A percentile compares a stretch with the other conserved stretches of the same genome.
phyloP scores from a whole-genome alignment of 1,140 invertebrate genomes.

The Cydia fagiglandana region DNA sequence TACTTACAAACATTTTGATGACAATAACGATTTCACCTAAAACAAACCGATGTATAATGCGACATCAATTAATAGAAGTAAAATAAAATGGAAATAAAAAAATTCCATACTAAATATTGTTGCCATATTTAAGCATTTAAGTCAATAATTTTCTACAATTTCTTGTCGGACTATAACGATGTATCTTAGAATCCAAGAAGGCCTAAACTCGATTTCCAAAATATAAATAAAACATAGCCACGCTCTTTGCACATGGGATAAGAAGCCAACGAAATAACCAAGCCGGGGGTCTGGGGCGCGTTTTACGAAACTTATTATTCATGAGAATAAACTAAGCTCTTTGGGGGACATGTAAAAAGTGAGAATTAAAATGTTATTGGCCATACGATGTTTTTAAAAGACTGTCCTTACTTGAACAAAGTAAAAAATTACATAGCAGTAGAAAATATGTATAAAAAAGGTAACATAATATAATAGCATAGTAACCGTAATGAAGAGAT shows the following conservation, averaged over 20 bases:
- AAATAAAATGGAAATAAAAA: no score
- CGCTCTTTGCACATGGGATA: slow-evolving; percentile 21
- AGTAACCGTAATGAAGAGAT: no score
- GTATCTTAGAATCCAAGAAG: no score
- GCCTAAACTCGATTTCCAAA: neutral
- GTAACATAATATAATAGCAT: no score
- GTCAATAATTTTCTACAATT: no score
- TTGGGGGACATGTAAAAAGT: neutral
- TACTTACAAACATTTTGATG: no score
- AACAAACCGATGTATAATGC: no score
- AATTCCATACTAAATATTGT: no score
- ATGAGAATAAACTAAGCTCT: slow-evolving; percentile 32
- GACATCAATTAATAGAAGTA: no score
- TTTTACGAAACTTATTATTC: slow-evolving; percentile 28
- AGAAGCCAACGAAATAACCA: slow-evolving; percentile 19
- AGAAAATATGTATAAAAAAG: neutral
- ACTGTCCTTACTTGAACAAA: neutral
- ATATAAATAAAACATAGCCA: slow-evolving; percentile 26
- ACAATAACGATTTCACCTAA: no score
- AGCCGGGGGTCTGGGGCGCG: slow-evolving; percentile 1
- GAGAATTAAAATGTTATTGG: slow-evolving; percentile 26
- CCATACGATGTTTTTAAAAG: neutral
- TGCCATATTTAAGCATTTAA: no score
- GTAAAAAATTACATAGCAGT: neutral
- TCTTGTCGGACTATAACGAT: no score